Conservation (phyloP, 2,113 vertebrate species). For the Monopterus albus region DNA sequence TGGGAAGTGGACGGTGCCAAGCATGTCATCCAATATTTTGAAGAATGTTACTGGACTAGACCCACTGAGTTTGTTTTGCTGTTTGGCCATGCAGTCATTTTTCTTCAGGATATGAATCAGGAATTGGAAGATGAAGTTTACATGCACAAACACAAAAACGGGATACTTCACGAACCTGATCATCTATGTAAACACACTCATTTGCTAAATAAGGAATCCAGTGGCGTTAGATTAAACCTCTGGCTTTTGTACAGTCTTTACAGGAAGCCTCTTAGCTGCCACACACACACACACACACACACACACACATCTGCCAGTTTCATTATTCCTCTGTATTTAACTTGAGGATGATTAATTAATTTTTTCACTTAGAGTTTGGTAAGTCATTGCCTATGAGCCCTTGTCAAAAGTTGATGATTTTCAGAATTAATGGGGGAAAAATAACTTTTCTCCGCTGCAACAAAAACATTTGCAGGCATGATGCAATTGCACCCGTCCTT, state of each 20-base stretch:
- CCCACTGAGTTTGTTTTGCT: too few species aligned
- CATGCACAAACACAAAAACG: too few species aligned
- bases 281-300: neutral
- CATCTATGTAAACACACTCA: too few species aligned
- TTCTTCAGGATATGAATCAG: too few species aligned
- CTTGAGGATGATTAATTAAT: conserved; percentile 43
- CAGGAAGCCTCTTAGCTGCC: conserved; percentile 47
- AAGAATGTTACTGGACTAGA: too few species aligned
- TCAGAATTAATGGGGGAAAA: neutral
- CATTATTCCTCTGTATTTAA: conserved; percentile 39
- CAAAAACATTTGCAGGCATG: conserved; percentile 6
- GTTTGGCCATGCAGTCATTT: too few species aligned
- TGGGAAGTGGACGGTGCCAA: too few species aligned
- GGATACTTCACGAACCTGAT: too few species aligned
- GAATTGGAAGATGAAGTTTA: too few species aligned
- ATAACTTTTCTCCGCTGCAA: neutral
- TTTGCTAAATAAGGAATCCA: conserved; percentile 70
- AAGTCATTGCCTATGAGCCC: too few species aligned
- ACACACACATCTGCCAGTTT: conserved; percentile 28
- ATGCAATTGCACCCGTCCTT: conserved; percentile 5
- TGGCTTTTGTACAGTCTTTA: conserved; percentile 48
- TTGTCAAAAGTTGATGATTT: conserved; percentile 8
- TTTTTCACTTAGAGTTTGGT: too few species aligned
- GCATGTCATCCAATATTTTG: too few species aligned
- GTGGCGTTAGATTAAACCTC: conserved; percentile 69